A percentile compares a stretch with the other conserved stretches of the same genome.
These are phyloP conservation scores for Alexandromys fortis DNA, from an alignment of 2,113 vertebrate genomes.

Conservation along the genomic window DNA sequence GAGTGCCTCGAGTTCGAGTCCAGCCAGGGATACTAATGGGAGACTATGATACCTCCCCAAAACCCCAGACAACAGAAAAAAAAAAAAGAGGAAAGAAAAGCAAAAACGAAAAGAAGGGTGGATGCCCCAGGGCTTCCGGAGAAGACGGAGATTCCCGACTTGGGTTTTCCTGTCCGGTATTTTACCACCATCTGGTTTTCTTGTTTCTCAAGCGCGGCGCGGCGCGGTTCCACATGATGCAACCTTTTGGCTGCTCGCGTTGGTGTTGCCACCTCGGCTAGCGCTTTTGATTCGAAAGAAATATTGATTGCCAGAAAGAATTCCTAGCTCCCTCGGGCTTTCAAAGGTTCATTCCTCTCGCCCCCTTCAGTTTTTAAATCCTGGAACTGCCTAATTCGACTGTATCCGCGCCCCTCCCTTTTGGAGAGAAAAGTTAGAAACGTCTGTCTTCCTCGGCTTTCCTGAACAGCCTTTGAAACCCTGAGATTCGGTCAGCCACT, in stretches of 20 bases:
- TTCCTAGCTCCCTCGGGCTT: background rate
- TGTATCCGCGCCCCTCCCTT: background rate
- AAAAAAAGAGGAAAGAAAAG: background rate
- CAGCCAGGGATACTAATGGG: background rate
- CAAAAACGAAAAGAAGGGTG: background rate
- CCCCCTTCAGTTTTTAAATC: background rate
- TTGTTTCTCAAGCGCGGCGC: constrained; percentile 61
- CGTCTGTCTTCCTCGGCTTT: constrained; percentile 55
- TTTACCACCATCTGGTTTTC: constrained; percentile 67
- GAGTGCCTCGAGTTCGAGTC: background rate
- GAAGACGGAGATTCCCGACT: constrained; percentile 46
- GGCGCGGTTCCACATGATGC: constrained; percentile 81
- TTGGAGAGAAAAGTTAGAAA: background rate
- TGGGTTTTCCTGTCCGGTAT: constrained; percentile 42
- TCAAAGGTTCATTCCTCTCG: background rate
- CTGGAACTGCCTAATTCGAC: background rate
- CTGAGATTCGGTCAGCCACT: background rate
- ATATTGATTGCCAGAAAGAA: background rate
- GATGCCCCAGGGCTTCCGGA: background rate
- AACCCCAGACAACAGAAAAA: background rate
- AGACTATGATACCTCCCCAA: background rate
- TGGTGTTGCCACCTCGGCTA: constrained; percentile 59
- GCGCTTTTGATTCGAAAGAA: constrained; percentile 67
- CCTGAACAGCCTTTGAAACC: background rate
- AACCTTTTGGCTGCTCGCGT: constrained; percentile 79